Base-by-base conservation (phyloP, 2,888 invertebrate species). In the Melieria picta region DNA sequence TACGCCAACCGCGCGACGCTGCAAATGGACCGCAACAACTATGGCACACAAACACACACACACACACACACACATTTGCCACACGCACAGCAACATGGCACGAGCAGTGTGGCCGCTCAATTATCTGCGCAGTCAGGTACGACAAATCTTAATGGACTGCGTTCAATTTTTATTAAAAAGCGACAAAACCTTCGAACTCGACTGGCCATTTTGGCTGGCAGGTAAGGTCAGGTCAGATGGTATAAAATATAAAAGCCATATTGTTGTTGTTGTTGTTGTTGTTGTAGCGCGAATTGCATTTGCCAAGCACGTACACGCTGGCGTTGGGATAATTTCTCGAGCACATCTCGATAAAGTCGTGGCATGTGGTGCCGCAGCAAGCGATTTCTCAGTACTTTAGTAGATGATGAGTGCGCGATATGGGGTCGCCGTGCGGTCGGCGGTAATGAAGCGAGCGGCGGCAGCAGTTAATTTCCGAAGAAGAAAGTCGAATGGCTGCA, bases 71-170 rank as follows among this genome's bases (percentile, higher is more conserved):
- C 47, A 6, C 50, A 30, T 30, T 30, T 30, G 45, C 55, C 42
- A 66, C 48, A 66, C 58, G 58, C 62, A 13, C 61, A 62, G 42
- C 68, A 16, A 16, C 16, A 16, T 16, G 16, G 1, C 16, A 55
- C 46, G 61, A 62, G 69, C 56, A 61, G 61, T 69, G 16, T 46
- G 69, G 55, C 62, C 48, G 69, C 52, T 57, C 65, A 71, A 78
- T 78, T 78, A 77, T 76, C 73, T 76, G 80, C 79, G 78, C 80
- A 77, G 78, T 78, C 80, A 81, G 81, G 81, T 81, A 78, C 77
- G 78, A 78, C 79, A 81, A 80, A 79, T 79, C 81, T 80, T 81
- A 81, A 81, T 81, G 81, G 80, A 81, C 80, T 77, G 75, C 76
- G 77, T 79, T 80, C 80, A 79, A 79, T 80, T 80, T 80, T 80